Conservation (phyloP, 2,113 vertebrate species). For the Rhineura floridana region DNA sequence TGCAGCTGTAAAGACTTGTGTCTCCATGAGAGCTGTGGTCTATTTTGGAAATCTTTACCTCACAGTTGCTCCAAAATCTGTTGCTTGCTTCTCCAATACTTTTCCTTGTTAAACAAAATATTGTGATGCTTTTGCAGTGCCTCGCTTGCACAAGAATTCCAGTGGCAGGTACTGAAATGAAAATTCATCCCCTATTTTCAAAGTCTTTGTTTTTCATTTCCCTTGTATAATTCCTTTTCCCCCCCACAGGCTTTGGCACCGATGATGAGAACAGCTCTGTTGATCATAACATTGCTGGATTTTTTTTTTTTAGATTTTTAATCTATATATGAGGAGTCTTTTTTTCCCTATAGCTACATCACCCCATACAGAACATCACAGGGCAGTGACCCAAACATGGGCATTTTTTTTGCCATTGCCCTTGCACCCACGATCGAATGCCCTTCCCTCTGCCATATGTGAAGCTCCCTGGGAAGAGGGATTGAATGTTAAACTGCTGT, state of each 20-base stretch:
- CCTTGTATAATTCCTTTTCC: background rate
- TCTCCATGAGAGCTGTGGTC: background rate
- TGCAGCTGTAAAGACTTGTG: background rate
- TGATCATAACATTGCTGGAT: background rate
- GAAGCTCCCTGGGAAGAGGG: too few relatives aligned
- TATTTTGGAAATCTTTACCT: background rate
- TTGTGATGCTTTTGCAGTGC: background rate
- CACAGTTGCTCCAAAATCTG: background rate
- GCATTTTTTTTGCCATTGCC: background rate
- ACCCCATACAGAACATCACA: too few relatives aligned
- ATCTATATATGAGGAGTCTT: background rate
- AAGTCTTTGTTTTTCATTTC: constrained; percentile 4
- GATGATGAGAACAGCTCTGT: background rate
- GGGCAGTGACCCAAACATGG: too few relatives aligned
- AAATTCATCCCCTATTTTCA: background rate
- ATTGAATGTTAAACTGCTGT: too few relatives aligned
- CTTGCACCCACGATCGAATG: too few relatives aligned
- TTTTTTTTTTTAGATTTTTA: constrained; percentile 3
- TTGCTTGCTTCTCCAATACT: background rate
- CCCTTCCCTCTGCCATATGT: too few relatives aligned
- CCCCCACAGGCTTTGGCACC: background rate
- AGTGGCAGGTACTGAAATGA: background rate
- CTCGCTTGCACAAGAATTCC: background rate
- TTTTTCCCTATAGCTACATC: background rate
- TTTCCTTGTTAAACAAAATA: background rate